These are phyloP conservation scores for Melipona bicolor DNA, from an alignment of 2,888 invertebrate genomes.

Conservation along the genomic window DNA sequence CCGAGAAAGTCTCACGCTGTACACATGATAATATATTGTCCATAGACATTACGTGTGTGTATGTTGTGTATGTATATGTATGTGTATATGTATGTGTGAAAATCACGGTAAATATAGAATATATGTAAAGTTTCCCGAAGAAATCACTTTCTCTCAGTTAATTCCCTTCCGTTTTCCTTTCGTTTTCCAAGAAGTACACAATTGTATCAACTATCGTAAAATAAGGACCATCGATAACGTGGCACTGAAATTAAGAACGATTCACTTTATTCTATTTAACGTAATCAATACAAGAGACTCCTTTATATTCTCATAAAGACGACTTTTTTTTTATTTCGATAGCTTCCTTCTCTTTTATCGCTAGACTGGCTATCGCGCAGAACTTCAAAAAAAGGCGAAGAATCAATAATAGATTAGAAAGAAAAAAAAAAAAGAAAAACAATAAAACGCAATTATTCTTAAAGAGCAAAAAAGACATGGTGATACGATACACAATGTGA, in stretches of 20 bases:
- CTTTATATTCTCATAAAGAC: slow-evolving; percentile 30
- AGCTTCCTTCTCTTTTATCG: slow-evolving; percentile 25
- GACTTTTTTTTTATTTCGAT: slow-evolving; percentile 21
- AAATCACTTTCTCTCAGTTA: slow-evolving; percentile 4
- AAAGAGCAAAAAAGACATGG: slow-evolving; percentile 33
- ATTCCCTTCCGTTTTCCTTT: background rate
- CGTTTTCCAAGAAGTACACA: slow-evolving; percentile 13
- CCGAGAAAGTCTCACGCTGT: slow-evolving; percentile 47
- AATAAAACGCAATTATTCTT: slow-evolving; percentile 45
- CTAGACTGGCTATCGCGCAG: slow-evolving; percentile 47
- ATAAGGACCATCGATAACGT: slow-evolving; percentile 51
- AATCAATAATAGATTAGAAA: slow-evolving; percentile 38
- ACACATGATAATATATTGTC: slow-evolving; percentile 50
- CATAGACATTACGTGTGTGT: slow-evolving; percentile 36
- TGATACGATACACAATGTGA: slow-evolving; percentile 31
- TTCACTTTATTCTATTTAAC: slow-evolving; percentile 56
- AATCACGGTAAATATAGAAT: slow-evolving; percentile 30
- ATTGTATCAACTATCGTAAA: slow-evolving; percentile 34
- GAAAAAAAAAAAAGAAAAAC: slow-evolving; percentile 23
- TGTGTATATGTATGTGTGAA: background rate
- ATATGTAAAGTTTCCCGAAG: slow-evolving; percentile 18
- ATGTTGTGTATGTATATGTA: background rate
- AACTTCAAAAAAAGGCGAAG: slow-evolving; percentile 37
- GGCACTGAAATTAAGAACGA: slow-evolving; percentile 54
- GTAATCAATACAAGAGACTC: slow-evolving; percentile 52